phyloP scores from a whole-genome alignment of 1,140 invertebrate genomes.

The Caenorhabditis remanei region DNA sequence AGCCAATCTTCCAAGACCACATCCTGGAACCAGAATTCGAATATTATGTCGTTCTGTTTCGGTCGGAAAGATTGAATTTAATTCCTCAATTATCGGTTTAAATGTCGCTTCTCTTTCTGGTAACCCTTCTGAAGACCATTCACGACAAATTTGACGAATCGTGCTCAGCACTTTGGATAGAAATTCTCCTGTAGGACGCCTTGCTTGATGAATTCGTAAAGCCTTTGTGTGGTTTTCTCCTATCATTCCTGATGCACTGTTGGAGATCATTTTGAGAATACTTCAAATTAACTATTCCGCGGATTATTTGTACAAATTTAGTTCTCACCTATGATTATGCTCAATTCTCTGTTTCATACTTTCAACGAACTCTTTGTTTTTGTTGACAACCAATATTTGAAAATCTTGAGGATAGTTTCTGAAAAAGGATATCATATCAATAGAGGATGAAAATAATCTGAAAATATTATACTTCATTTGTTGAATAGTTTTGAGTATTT shows the following conservation, averaged over 20 bases:
- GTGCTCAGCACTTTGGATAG: slow-evolving; percentile 60
- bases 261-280: slow-evolving; percentile 57
- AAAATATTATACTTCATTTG: slow-evolving; percentile 40
- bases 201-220: slow-evolving; percentile 35
- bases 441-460: too few relatives aligned
- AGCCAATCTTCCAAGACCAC: slow-evolving; percentile 53
- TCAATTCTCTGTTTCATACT: slow-evolving; percentile 5
- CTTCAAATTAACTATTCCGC: slow-evolving; percentile 16
- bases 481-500: background rate
- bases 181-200: slow-evolving; percentile 29
- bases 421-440: background rate
- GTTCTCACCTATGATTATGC: background rate
- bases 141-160: slow-evolving; percentile 58
- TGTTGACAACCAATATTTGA: background rate
- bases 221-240: slow-evolving; percentile 47
- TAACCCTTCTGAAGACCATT: slow-evolving; percentile 54
- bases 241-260: background rate
- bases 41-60: background rate
- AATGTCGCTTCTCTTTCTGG: slow-evolving; percentile 42
- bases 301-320: background rate
- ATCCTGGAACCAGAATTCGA: slow-evolving; percentile 50
- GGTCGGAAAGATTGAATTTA: background rate
- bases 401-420: background rate
- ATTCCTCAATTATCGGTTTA: slow-evolving; percentile 38
- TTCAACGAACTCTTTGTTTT: background rate